Evolutionary conservation across 2,888 invertebrate species (phyloP), one percentile per base, ranked within the genome.

Genomic region (Metopia argyrocephala): DNA sequence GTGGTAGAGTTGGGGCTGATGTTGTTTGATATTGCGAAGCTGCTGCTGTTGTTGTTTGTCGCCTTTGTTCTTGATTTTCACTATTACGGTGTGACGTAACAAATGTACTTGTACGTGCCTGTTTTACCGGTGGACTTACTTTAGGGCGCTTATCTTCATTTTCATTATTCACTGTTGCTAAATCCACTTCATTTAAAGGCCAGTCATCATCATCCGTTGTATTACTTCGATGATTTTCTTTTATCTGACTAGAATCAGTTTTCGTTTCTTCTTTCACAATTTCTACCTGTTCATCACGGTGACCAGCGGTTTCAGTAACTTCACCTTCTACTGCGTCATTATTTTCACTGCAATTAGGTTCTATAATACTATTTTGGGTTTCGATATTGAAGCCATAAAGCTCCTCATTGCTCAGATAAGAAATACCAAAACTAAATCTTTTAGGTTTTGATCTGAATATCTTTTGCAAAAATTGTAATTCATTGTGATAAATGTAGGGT

Each of bases 381-480:
- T 38, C 65, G 18, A 45, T 66, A 56, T 46, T 56, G 5, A 65
- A 52, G 2, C 57, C 48, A 69, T 28, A 65, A 9, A 64, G 74
- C 31, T 69, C 56, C 25, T 74, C 74, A 45, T 65, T 65, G 15
- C 57, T 59, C 2, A 31, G 12, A 6, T 52, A 12, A 0, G 31
- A 12, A 5, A 18, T 45, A 9, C 27, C 31, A 2, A 66, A 20
- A 65, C 75, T 20, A 9, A n/a, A 75, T 20, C 75, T 68, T 9
- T 18, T 50, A 9, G 68, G 79, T 48, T 57, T 64, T 23, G 38
- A 74, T 69, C 68, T 69, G 3, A 79, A 57, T 23, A 74, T 74
- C 38, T 79, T 79, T 48, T 79, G 79, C 50, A 79, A 54, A 54
- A 79, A 79, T 38, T 65, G 28, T n/a, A 79, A 18, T 46, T 79